Conservation (phyloP, 2,797 vertebrate species). For the Lycodopsis pacificus region DNA sequence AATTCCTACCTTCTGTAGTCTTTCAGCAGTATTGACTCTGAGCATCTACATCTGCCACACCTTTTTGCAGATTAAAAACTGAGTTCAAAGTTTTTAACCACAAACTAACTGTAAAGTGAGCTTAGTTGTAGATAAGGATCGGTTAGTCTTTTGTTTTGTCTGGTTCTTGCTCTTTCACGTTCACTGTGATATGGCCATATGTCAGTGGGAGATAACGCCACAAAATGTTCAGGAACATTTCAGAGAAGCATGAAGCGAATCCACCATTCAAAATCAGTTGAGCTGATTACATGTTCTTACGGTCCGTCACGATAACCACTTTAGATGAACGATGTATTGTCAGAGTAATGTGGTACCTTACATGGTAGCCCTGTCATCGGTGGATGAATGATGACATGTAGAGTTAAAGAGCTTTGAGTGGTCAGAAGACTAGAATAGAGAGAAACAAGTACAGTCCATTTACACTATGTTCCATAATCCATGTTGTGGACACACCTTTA, state of each 20-base stretch:
- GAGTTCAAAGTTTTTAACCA: conserved; percentile 5
- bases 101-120: conserved; percentile 18
- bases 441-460: no score
- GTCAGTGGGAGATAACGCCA: background rate
- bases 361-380: no score
- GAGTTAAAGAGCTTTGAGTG: no score
- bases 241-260: background rate
- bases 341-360: no score
- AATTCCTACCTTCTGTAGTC: background rate
- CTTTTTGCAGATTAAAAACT: background rate
- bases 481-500: no score
- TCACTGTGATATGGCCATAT: conserved; percentile 2
- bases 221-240: conserved; percentile 3
- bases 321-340: no score
- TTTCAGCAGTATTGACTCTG: background rate
- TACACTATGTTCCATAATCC: no score
- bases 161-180: conserved; percentile 1
- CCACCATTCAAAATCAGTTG: background rate
- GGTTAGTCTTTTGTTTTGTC: conserved; percentile 11
- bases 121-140: conserved; percentile 15
- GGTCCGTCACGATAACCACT: no score
- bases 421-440: no score
- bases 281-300: background rate
- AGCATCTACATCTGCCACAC: background rate
- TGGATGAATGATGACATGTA: no score